Evolutionary conservation across 2,888 invertebrate genomes (phyloP).

Genomic region (Apantesis nais): DNA sequence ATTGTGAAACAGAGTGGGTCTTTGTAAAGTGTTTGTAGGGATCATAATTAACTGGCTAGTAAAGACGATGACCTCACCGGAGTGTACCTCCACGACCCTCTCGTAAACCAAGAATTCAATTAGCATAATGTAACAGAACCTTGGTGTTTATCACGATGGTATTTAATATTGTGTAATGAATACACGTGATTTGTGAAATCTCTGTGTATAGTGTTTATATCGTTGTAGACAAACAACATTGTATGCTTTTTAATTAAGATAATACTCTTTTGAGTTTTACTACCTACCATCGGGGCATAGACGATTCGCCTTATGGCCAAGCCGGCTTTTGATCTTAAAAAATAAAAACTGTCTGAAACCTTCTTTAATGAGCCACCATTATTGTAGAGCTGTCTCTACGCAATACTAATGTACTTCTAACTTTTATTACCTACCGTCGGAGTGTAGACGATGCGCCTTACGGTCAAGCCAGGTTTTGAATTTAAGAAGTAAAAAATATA

Average conservation of each 20-base stretch:
- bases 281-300: constrained; percentile 28
- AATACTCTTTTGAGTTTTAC: constrained; percentile 38
- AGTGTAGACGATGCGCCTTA: constrained; percentile 34
- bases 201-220: background rate
- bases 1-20: constrained; percentile 62
- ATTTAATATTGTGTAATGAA: constrained; percentile 27
- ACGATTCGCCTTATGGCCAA: constrained; percentile 28
- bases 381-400: too few species aligned
- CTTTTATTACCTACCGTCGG: constrained; percentile 28
- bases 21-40: constrained; percentile 59
- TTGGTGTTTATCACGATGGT: constrained; percentile 47
- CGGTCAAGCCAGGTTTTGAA: constrained; percentile 32
- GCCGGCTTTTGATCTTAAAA: constrained; percentile 37
- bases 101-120: constrained; percentile 68
- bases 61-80: constrained; percentile 59
- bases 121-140: constrained; percentile 64
- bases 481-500: constrained; percentile 46
- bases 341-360: constrained; percentile 44
- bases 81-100: constrained; percentile 58
- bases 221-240: background rate
- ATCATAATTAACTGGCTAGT: constrained; percentile 63
- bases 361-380: constrained; percentile 31
- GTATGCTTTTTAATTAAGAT: constrained; percentile 33
- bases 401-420: constrained; percentile 31
- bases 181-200: background rate